Percentiles rank a stretch among this genome's conserved stretches.
Conservation (phyloP, 2,113 vertebrate species). For the Cranoglanis bouderius region DNA sequence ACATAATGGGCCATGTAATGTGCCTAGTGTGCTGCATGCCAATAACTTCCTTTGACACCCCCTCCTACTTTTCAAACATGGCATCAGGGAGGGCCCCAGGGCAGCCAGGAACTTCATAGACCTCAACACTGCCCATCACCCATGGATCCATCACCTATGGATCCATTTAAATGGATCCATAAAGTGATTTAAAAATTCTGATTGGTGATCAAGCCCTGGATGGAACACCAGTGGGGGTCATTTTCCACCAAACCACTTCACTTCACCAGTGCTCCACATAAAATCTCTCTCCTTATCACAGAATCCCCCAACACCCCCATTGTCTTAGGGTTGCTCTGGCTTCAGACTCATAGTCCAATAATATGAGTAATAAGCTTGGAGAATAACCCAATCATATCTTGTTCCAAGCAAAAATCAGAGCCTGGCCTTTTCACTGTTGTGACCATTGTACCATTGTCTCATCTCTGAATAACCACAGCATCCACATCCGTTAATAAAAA, state of each 20-base stretch:
- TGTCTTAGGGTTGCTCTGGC: background rate
- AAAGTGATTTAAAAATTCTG: background rate
- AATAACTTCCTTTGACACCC: no score
- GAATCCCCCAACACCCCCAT: background rate
- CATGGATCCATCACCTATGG: background rate
- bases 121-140: background rate
- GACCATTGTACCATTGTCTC: background rate
- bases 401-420: background rate
- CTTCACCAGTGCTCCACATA: background rate
- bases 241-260: background rate
- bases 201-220: background rate
- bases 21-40: no score
- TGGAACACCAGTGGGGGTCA: background rate
- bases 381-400: background rate
- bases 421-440: background rate
- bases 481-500: background rate
- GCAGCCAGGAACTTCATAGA: background rate
- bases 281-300: background rate
- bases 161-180: no score
- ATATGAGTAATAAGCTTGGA: slow-evolving; percentile 15
- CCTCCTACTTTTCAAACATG: no score
- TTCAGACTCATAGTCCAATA: background rate
- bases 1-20: no score
- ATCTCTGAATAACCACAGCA: background rate
- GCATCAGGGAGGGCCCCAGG: background rate